phyloP scores from a whole-genome alignment of 2,113 vertebrate species.

The Eurypyga helias region DNA sequence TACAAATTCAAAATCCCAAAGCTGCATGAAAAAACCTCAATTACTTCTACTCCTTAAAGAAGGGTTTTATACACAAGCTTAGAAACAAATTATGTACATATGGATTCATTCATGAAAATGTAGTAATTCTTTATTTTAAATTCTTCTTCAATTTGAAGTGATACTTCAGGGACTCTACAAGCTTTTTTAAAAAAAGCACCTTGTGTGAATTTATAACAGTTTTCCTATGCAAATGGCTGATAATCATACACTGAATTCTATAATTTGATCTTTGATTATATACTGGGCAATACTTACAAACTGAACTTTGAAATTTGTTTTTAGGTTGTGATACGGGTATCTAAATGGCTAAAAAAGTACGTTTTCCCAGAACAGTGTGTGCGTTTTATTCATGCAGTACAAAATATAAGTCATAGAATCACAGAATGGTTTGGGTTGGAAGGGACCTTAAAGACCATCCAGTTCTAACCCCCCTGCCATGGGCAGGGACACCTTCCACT shows the following conservation, averaged over 20 bases:
- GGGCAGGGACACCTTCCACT: too few relatives aligned
- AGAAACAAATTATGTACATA: background rate
- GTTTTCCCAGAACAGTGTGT: background rate
- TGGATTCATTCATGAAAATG: background rate
- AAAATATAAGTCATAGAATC: too few relatives aligned
- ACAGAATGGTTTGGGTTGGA: too few relatives aligned
- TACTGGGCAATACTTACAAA: background rate
- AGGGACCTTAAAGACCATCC: too few relatives aligned
- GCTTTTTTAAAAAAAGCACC: background rate
- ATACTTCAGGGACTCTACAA: background rate
- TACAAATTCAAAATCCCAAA: background rate
- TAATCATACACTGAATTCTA: background rate
- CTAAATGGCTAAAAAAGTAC: background rate
- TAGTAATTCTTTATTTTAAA: background rate
- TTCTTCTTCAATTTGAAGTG: background rate
- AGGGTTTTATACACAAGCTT: background rate
- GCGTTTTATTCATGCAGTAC: background rate
- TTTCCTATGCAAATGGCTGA: background rate
- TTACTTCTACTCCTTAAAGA: background rate
- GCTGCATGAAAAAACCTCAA: background rate
- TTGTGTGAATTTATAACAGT: background rate
- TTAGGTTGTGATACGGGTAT: background rate
- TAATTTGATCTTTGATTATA: background rate
- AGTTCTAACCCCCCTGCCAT: too few relatives aligned
- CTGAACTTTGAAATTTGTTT: background rate